Evolutionary conservation across 2,888 invertebrate species (phyloP).

Genomic region (Tinea trinotella): DNA sequence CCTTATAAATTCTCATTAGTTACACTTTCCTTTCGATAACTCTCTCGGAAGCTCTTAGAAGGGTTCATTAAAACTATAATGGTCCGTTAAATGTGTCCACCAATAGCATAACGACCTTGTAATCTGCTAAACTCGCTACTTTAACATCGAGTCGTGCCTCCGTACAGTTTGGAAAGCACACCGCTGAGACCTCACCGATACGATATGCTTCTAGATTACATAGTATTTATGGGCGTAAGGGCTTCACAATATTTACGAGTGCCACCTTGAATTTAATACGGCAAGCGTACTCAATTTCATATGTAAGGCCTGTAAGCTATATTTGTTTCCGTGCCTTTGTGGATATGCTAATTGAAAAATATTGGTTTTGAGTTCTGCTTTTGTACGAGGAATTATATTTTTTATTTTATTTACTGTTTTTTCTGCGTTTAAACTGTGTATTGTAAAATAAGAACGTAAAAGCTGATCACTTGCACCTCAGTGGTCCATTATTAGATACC

Average conservation of each 20-base stretch:
- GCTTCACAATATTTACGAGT: conserved; percentile 3
- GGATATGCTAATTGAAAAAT: conserved; percentile 6
- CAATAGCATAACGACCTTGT: conserved; percentile 16
- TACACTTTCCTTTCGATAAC: conserved; percentile 57
- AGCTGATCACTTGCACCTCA: too few species aligned
- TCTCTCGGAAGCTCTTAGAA: conserved; percentile 23
- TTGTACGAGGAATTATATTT: neutral
- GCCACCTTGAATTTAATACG: neutral
- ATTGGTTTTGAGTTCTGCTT: neutral
- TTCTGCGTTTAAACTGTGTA: too few species aligned
- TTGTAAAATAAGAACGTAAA: too few species aligned
- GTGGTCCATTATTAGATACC: too few species aligned
- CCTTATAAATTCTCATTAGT: conserved; percentile 36
- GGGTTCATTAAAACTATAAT: conserved; percentile 35
- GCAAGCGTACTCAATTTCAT: neutral
- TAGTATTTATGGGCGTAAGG: conserved; percentile 15
- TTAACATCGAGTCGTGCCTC: conserved; percentile 3
- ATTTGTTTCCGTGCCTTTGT: conserved; percentile 9
- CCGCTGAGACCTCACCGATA: conserved; percentile 14
- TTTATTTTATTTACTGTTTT: too few species aligned
- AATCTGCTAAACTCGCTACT: conserved; percentile 11
- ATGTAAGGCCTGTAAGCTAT: neutral
- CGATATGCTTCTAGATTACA: conserved; percentile 16
- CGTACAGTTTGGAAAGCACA: conserved; percentile 15
- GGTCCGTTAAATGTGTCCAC: conserved; percentile 30